phyloP scores from a whole-genome alignment of 2,113 vertebrate genomes.

The Gallinago media region DNA sequence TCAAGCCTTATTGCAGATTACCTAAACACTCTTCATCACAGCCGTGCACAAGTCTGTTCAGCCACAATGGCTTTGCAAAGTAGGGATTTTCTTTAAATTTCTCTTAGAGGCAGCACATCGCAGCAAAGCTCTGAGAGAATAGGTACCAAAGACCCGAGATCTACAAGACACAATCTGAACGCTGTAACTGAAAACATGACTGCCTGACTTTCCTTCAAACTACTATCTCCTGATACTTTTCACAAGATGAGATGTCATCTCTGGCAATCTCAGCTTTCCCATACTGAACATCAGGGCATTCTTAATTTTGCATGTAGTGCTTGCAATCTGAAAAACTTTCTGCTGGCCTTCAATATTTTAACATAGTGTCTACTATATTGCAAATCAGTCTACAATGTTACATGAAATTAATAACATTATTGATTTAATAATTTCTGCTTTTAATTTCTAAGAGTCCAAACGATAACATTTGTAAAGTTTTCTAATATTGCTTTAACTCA shows the following conservation, averaged over 20 bases:
- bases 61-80: background rate
- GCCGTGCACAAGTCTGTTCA: background rate
- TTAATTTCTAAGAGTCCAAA: background rate
- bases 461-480: background rate
- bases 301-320: background rate
- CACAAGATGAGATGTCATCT: accelerated
- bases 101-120: background rate
- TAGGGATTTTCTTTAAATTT: background rate
- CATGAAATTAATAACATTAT: background rate
- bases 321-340: background rate
- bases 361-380: background rate
- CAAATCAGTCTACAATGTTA: background rate
- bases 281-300: background rate
- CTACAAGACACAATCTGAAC: background rate
- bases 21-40: background rate
- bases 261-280: background rate
- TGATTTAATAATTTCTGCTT: background rate
- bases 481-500: background rate
- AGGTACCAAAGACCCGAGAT: background rate
- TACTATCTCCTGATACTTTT: background rate
- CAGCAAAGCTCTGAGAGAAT: background rate
- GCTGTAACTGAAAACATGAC: background rate
- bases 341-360: background rate
- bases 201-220: background rate
- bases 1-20: background rate